phyloP scores from a whole-genome alignment of 92 coral and sea anemone genomes.

The Diadumene lineata region DNA sequence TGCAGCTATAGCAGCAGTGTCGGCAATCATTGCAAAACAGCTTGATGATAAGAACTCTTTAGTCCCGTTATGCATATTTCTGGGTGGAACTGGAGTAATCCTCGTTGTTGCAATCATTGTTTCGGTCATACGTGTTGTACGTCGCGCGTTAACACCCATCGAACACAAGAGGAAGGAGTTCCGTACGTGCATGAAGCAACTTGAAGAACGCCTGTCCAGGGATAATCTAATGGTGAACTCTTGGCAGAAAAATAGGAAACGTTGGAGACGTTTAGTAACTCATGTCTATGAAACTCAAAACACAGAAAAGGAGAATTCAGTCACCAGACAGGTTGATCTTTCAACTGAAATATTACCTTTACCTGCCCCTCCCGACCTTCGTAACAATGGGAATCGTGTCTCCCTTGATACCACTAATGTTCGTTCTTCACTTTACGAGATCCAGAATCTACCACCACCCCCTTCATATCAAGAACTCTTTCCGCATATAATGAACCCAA shows the following conservation, averaged over 20 bases:
- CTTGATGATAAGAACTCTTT: conserved; percentile 55
- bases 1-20: conserved; percentile 54
- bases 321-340: conserved; percentile 14
- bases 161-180: conserved; percentile 80
- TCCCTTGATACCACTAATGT: conserved; percentile 11
- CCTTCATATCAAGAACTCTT: conserved; percentile 81
- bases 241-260: conserved; percentile 73
- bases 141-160: conserved; percentile 64
- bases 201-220: conserved; percentile 64
- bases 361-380: conserved; percentile 4
- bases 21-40: conserved; percentile 70
- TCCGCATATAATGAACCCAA: conserved; percentile 78
- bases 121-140: conserved; percentile 48
- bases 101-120: conserved; percentile 60
- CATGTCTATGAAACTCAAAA: conserved; percentile 89
- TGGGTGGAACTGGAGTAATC: conserved; percentile 58
- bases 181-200: conserved; percentile 54
- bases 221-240: conserved; percentile 78
- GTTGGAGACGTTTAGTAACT: conserved; percentile 85
- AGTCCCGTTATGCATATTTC: conserved; percentile 68
- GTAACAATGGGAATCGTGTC: neutral
- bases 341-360: conserved; percentile 30
- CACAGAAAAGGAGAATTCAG: conserved; percentile 33
- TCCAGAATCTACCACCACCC: conserved; percentile 63
- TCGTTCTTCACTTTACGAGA: conserved; percentile 14